phyloP scores from a whole-genome alignment of 2,797 vertebrate species.

The Masticophis lateralis region DNA sequence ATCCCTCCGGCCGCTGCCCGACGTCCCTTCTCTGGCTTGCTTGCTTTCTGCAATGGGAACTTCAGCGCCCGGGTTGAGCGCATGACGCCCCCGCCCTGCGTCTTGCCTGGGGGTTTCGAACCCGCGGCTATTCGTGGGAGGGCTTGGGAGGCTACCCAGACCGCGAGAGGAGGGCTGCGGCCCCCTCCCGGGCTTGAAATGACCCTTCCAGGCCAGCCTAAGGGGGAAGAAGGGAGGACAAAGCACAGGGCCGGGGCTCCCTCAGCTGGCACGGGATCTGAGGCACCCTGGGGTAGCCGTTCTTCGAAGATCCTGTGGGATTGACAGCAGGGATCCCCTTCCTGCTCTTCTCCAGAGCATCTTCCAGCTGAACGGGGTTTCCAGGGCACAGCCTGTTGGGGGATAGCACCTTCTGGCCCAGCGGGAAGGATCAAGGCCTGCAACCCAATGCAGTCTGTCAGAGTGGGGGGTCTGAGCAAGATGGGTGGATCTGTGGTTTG shows the following conservation, averaged over 20 bases:
- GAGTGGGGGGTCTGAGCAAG: background rate
- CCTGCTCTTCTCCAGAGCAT: background rate
- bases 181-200: background rate
- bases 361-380: background rate
- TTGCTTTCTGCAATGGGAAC: background rate
- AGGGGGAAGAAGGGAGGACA: background rate
- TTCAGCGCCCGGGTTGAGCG: conserved; percentile 50
- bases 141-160: no score
- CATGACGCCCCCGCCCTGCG: background rate
- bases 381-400: background rate
- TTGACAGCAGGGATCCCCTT: background rate
- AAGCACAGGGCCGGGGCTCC: background rate
- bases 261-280: background rate
- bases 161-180: no score
- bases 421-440: background rate
- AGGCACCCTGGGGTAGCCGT: background rate
- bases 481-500: background rate
- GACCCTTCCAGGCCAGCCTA: background rate
- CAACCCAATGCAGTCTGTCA: background rate
- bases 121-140: background rate
- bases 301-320: background rate
- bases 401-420: background rate
- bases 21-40: conserved; percentile 11
- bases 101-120: background rate
- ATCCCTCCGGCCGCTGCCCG: background rate